These are phyloP conservation scores for Drosophila hawaiiensis DNA, from an alignment of 2,888 invertebrate species.

Conservation along the genomic window DNA sequence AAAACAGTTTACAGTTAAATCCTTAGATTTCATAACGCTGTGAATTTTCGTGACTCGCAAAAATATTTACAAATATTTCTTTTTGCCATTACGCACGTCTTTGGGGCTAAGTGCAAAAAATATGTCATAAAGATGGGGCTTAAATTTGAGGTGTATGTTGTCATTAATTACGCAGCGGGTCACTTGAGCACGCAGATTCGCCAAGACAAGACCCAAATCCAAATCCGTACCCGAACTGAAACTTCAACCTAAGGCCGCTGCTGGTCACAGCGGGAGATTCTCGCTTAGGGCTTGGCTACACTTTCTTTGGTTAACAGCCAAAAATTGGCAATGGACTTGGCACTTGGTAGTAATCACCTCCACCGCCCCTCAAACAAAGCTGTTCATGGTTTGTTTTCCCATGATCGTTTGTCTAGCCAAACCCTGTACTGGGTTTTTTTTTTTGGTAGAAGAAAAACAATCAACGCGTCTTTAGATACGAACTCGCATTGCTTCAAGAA, in stretches of 20 bases:
- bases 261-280: constrained; percentile 62
- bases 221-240: constrained; percentile 1
- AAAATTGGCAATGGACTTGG: constrained; percentile 73
- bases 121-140: constrained; percentile 43
- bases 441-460: constrained; percentile 64
- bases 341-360: constrained; percentile 12
- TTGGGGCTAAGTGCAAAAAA: not conserved
- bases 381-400: constrained; percentile 59
- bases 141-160: constrained; percentile 40
- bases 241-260: constrained; percentile 9
- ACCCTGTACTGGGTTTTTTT: constrained; percentile 26
- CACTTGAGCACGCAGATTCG: constrained; percentile 69
- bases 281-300: constrained; percentile 43
- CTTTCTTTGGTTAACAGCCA: constrained; percentile 66
- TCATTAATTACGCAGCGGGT: constrained; percentile 77
- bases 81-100: not conserved
- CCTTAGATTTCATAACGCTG: constrained; percentile 4
- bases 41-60: constrained; percentile 1
- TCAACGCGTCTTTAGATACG: constrained; percentile 71
- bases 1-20: not conserved
- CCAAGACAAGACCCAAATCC: not conserved
- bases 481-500: constrained; percentile 70
- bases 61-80: not conserved
- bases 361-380: constrained; percentile 8
- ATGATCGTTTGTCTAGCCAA: constrained; percentile 74